These are phyloP conservation scores for Eupelmus urozonus DNA, from an alignment of 2,888 invertebrate species.

Conservation along the genomic window DNA sequence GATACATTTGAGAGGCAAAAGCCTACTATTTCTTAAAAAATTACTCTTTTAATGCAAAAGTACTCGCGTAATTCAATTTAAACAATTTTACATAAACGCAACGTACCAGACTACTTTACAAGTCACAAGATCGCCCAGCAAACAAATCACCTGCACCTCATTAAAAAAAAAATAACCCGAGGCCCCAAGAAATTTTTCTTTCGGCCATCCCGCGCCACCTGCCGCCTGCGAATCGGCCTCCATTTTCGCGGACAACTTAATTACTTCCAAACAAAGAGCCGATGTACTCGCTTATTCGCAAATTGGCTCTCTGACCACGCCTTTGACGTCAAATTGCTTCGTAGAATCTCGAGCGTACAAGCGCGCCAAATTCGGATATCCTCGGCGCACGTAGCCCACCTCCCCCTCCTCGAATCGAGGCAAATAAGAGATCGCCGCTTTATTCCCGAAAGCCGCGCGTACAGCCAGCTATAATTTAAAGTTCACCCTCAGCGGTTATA, in stretches of 20 bases:
- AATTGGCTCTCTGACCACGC: neutral
- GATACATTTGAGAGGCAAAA: too few species aligned
- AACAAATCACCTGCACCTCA: too few species aligned
- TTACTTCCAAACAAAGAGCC: neutral
- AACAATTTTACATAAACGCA: too few species aligned
- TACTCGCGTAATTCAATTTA: too few species aligned
- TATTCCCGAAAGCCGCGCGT: neutral
- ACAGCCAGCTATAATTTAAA: neutral
- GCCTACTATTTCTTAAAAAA: too few species aligned
- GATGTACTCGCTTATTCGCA: neutral
- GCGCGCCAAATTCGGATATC: conserved; percentile 34
- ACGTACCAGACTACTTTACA: too few species aligned
- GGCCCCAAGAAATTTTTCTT: too few species aligned
- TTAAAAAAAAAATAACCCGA: too few species aligned
- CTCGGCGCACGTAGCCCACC: neutral
- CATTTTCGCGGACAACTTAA: neutral
- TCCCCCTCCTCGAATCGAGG: conserved; percentile 5
- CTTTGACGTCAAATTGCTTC: conserved; percentile 44
- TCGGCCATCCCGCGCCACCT: too few species aligned
- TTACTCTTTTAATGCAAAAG: too few species aligned
- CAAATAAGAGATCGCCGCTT: neutral
- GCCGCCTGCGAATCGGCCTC: too few species aligned
- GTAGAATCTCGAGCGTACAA: conserved; percentile 20
- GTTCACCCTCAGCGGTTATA: neutral
- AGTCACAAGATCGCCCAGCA: too few species aligned